Evolutionary conservation across 2,113 vertebrate genomes (phyloP), one percentile per base, ranked within the genome.

Genomic region (Sturnus vulgaris): DNA sequence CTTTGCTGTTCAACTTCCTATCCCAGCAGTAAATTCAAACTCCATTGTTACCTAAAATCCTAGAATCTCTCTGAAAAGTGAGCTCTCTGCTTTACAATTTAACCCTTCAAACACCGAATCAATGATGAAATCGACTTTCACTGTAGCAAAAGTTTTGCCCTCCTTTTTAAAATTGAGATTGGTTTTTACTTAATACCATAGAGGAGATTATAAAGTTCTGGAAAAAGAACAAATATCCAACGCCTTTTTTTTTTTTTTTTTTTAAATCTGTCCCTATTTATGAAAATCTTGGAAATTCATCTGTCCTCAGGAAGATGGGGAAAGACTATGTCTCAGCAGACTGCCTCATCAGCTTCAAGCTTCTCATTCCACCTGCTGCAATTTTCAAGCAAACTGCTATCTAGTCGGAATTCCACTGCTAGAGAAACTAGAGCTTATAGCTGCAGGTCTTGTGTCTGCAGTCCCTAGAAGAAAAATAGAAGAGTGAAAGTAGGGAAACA

Each of bases 1-100:
- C 59, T 82, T 95, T 90, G 71, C 96, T 2, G 3, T 88, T 93
- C 79, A 63, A 82, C 90, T 97, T 97, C 92, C 94, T 93, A 92
- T 78, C 86, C 82, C 79, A 90, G 88, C 68, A 90, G 75, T 82
- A 90, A 80, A 79, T 80, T 90, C 88, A 73, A 85, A 80, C 50
- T 77, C 66, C 39, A 77, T 93, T 96, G 92, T 96, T 84, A 80
- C 79, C 61, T 90, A 44, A 92, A 93, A 50, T 90, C 75, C 76
- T 59, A 92, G 71, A 88, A 94, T 47, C 55, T 11, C 46, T n/a
- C 68, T 80, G 88, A 93, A 90, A 93, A 92, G 35, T 59, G 75
- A 93, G 71, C 42, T 85, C 22, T 65, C 59, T 57, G 68, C 28
- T 80, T 88, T 86, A 31, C 21, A 70, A 1, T 69, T 93, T 97